Base-by-base conservation (phyloP, 2,888 invertebrate species). In the Tetragonula carbonaria region DNA sequence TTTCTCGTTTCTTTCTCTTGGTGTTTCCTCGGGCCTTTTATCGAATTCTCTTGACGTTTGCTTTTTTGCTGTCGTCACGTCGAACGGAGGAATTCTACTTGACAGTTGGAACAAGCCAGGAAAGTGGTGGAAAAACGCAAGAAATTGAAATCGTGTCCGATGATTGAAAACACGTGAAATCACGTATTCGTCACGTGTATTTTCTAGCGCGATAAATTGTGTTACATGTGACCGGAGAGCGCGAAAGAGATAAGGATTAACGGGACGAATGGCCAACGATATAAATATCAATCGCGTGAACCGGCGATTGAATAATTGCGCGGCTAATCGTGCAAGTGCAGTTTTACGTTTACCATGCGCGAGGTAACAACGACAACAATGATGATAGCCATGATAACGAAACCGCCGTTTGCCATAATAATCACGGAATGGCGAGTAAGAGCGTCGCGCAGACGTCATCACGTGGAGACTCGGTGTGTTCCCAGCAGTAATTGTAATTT, bases 401-500 rank as follows among this genome's bases (percentile, higher is more conserved):
- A 70, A 63, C 71, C 71, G 55, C 51, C 73, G 23, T 80, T 84
- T 72, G 71, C 63, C 74, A 50, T 62, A 66, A 67, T 68, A 80
- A 84, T 84, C 78, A 78, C 84, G 74, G 73, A 73, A 74, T 84
- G 74, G 74, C 78, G 78, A 85, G 84, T 85, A 85, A 85, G 72
- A 45, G 53, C 72, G 80, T 74, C 86, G 86, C 84, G 73, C 82
- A 78, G 86, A 86, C 79, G 67, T 82, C 86, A 84, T 86, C 86
- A 67, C 78, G 79, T 2, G 21, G 57, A 59, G 21, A 14, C 11
- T 45, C 45, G 45, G 51, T 62, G 80, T 59, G 80, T 66, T 77
- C 67, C 78, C 59, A 23, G 33, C 62, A 21, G 79, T 80, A 84
- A 87, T 87, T 86, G 80, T 87, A 87, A 88, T 88, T 80, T 88